These are phyloP conservation scores for Cairina moschata DNA, from an alignment of 2,113 vertebrate genomes.

Conservation along the genomic window DNA sequence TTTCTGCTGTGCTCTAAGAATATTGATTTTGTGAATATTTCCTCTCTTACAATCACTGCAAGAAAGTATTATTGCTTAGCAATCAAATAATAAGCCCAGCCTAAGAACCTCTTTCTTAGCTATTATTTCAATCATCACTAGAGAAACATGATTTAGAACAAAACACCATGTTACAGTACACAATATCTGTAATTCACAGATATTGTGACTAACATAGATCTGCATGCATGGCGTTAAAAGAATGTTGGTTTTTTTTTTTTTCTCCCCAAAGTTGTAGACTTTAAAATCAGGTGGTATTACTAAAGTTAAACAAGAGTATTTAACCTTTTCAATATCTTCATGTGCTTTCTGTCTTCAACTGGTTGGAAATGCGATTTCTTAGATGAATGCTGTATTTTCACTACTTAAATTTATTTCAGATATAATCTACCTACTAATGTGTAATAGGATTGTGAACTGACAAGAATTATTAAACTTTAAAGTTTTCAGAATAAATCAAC, in stretches of 20 bases:
- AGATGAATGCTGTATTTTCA: not conserved
- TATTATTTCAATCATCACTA: not conserved
- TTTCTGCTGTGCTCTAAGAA: not conserved
- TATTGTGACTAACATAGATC: fast-evolving
- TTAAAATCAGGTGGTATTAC: not conserved
- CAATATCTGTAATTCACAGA: not conserved
- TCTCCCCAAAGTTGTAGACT: not conserved
- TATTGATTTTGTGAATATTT: fast-evolving
- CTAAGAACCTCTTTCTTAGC: not conserved
- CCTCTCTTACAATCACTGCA: not conserved
- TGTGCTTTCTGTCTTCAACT: not conserved
- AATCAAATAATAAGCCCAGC: not conserved
- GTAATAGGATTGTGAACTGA: not conserved
- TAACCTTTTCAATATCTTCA: not conserved
- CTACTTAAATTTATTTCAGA: not conserved
- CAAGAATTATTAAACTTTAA: not conserved
- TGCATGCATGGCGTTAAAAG: not conserved
- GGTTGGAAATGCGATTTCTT: not conserved
- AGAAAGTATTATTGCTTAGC: not conserved
- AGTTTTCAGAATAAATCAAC: not conserved
- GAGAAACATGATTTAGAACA: not conserved
- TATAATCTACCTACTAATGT: not conserved
- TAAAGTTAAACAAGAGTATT: not conserved
- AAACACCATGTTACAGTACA: not conserved
- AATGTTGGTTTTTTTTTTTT: not conserved